Conservation (phyloP, 2,888 invertebrate species). For the Drosophila mercatorum region DNA sequence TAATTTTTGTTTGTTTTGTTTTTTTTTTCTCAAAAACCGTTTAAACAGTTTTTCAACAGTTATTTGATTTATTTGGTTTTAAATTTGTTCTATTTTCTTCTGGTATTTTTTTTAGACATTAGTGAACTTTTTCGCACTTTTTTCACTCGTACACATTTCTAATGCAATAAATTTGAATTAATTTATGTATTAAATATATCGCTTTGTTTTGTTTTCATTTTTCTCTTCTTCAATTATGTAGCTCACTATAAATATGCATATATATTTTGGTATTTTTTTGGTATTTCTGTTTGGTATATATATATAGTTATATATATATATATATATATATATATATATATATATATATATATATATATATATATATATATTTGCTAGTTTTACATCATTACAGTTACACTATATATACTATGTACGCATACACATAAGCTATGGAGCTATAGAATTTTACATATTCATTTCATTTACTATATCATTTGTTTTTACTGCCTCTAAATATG, state of each 20-base stretch:
- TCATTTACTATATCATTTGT: slow-evolving; percentile 43
- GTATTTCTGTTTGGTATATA: slow-evolving; percentile 39
- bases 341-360: slow-evolving; percentile 37
- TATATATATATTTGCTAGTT: slow-evolving; percentile 63
- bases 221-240: slow-evolving; percentile 59
- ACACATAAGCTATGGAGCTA: slow-evolving; percentile 59
- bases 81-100: slow-evolving; percentile 41
- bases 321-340: slow-evolving; percentile 59
- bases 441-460: slow-evolving; percentile 55
- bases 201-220: slow-evolving; percentile 5
- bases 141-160: slow-evolving; percentile 56
- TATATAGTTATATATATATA: slow-evolving; percentile 25
- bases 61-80: slow-evolving; percentile 15
- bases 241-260: slow-evolving; percentile 61
- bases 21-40: slow-evolving; percentile 26
- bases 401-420: slow-evolving; percentile 48
- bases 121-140: slow-evolving; percentile 36
- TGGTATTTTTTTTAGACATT: slow-evolving; percentile 38
- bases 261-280: slow-evolving; percentile 26
- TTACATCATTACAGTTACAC: slow-evolving; percentile 72
- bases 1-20: neutral
- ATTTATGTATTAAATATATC: slow-evolving; percentile 58
- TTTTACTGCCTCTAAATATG: slow-evolving; percentile 51
- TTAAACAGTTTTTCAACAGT: slow-evolving; percentile 35
- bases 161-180: slow-evolving; percentile 68